Evolutionary conservation across 2,888 invertebrate genomes (phyloP), one percentile per base, ranked within the genome.

Genomic region (Sarcophaga variegata): DNA sequence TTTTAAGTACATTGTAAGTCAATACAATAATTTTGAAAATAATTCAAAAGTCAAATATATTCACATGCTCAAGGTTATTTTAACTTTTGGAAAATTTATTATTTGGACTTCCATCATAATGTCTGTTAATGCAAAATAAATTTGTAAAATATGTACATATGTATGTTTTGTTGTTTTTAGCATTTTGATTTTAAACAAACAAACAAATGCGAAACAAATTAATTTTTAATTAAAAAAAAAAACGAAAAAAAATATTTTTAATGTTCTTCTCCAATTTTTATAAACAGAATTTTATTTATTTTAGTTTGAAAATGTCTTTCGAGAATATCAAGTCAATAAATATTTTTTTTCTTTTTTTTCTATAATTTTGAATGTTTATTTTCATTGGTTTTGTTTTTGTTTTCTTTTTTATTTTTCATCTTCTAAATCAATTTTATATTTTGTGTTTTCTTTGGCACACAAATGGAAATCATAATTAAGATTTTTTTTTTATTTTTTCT

Each of bases 381-480:
- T 67, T 17, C 63, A 11, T 67, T 37, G 17, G 2, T 75, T 81
- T 20, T 54, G 17, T 14, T 54, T 12, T 17, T 54, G 8, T 54
- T 54, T 54, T 14, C 8, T 14, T 54, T 12, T 14, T 54, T 54
- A 14, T 54, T 54, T 54, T 54, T 54, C 54, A 17, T 62, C 74
- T 74, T n/a, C 37, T 37, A 47, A 75, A 75, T 76, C 22, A 70
- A 76, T 70, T 82, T 76, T 63, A 37, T 69, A 2, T 37, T 37
- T 8, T 17, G 10, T 76, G n/a, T 59, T 76, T 76, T 74, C 60
- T 64, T 82, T 82, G 59, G 54, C 63, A 70, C 63, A 64, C n/a
- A 22, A 54, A 72, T 67, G 27, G 74, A 67, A 67, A 11, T 74
- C 25, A 81, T 81, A 81, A 81, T 74, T 81, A 59, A 79, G 22